Percentiles rank a stretch among this genome's conserved stretches.
Evolutionary conservation across 2,888 invertebrate species (phyloP).

Genomic region (Conistra vaccinii): DNA sequence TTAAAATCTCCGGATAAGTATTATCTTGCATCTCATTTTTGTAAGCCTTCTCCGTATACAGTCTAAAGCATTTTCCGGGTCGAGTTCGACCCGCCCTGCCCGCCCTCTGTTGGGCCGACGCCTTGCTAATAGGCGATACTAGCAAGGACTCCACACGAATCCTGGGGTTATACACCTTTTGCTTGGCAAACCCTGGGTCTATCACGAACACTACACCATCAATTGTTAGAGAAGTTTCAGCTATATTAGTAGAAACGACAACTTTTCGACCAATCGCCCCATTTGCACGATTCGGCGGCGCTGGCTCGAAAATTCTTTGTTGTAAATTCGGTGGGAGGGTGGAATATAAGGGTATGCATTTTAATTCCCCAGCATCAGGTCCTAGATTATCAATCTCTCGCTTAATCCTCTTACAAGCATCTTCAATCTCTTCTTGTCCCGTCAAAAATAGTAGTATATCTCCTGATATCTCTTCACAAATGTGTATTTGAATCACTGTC

Average conservation of each 20-base stretch:
- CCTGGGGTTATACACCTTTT: constrained; percentile 97
- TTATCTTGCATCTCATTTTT: constrained; percentile 99
- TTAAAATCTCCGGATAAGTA: constrained; percentile 98
- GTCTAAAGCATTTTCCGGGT: constrained; percentile 99
- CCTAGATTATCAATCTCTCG: constrained; percentile 98
- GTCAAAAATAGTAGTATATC: constrained; percentile 97
- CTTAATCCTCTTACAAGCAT: constrained; percentile 99
- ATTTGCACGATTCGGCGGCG: constrained; percentile 97
- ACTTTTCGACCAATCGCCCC: constrained; percentile 97
- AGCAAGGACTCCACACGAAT: constrained; percentile 98
- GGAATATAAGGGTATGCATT: constrained; percentile 99
- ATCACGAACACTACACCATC: constrained; percentile 99
- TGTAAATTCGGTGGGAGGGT: constrained; percentile 99
- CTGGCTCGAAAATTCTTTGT: constrained; percentile 98
- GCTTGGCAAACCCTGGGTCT: constrained; percentile 99
- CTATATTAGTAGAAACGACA: constrained; percentile 99
- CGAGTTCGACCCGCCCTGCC: constrained; percentile 99
- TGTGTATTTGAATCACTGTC: constrained; percentile 98
- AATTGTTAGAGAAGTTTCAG: constrained; percentile 99
- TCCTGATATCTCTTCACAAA: constrained; percentile 97
- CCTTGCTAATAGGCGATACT: constrained; percentile 99
- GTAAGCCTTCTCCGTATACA: constrained; percentile 98
- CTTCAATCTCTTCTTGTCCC: constrained; percentile 98
- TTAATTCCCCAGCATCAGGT: constrained; percentile 98
- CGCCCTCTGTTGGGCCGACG: constrained; percentile 99